Percentiles rank a stretch among this genome's conserved stretches.
These are phyloP conservation scores for Cryptomyrus ogoouensis DNA, from an alignment of 2,113 vertebrate species.

Conservation along the genomic window DNA sequence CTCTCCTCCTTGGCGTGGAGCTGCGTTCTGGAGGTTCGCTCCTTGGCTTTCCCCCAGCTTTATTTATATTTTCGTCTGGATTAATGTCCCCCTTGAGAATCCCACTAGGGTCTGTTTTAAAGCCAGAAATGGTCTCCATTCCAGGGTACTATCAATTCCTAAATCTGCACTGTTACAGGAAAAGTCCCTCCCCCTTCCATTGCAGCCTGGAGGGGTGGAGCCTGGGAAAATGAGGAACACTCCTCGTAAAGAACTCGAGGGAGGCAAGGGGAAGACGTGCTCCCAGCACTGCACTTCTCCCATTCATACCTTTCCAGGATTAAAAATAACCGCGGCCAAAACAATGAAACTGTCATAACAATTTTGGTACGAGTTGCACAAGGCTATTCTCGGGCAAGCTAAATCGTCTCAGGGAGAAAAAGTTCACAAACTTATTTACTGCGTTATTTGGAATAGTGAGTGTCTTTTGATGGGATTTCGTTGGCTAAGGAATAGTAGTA, in stretches of 20 bases:
- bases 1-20: slow-evolving; percentile 21
- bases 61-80: slow-evolving; percentile 40
- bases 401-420: slow-evolving; percentile 16
- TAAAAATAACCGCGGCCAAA: slow-evolving; percentile 50
- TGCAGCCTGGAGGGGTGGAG: slow-evolving; percentile 55
- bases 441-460: background rate
- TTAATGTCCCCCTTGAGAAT: slow-evolving; percentile 58
- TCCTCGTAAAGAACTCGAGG: slow-evolving; percentile 39
- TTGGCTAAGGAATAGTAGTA: background rate
- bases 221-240: slow-evolving; percentile 64
- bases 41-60: slow-evolving; percentile 36
- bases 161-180: slow-evolving; percentile 39
- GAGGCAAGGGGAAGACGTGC: slow-evolving; percentile 58
- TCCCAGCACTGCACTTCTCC: slow-evolving; percentile 37
- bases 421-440: slow-evolving; percentile 11
- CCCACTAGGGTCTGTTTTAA: slow-evolving; percentile 55
- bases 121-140: slow-evolving; percentile 51
- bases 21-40: slow-evolving; percentile 22
- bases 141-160: slow-evolving; percentile 39
- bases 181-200: slow-evolving; percentile 30
- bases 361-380: slow-evolving; percentile 32
- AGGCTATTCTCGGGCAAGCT: slow-evolving; percentile 34
- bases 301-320: slow-evolving; percentile 41
- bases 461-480: background rate
- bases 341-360: slow-evolving; percentile 48